Evolutionary conservation across 2,113 vertebrate species (phyloP), one percentile per base, ranked within the genome.

Genomic region (Pycnonotus jocosus): DNA sequence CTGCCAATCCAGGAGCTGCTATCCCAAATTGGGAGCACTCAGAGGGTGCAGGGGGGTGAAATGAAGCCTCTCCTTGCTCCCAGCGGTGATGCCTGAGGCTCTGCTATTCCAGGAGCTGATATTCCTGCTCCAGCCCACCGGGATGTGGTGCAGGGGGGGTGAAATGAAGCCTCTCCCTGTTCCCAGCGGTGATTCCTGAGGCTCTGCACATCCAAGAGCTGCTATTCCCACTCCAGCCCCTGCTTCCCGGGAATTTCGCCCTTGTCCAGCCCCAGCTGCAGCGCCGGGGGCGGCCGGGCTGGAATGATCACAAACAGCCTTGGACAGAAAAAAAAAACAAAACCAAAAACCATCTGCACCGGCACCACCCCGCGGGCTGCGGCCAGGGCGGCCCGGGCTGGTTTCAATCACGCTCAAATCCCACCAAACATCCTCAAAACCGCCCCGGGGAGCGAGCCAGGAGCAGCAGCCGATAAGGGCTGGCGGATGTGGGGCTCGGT

Each of bases 281-380:
- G 92, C 77, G 60, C 69, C 57, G 56, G 81, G 89, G 70, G 80
- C 30, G 76, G 27, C 57, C 28, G 2, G 66, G 73, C 77, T 91
- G 93, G 65, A 91, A 24, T 1, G 50, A 79, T 94, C 88, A 12
- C 18, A 74, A 81, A 84, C 3, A 45, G 65, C 78, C 53, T 42
- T 4, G 94, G 93, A 87, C 87, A 95, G 85, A 91, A n/a, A n/a
- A n/a, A n/a, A n/a, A n/a, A n/a, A n/a, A n/a, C n/a, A n/a, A n/a
- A n/a, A n/a, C n/a, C n/a, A n/a, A n/a, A n/a, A n/a, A n/a, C n/a
- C 81, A 89, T 91, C 91, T 86, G 95, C 86, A 17, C 85, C n/a
- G 83, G 95, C 95, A 93, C 92, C 92, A 72, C 94, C 91, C 96
- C 28, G 38, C 12, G 25, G 86, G 93, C 60, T 81, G 96, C 79